Base-by-base conservation (phyloP, 53 echinoderm and acorn worm genomes). In the Glandiceps talaboti region DNA sequence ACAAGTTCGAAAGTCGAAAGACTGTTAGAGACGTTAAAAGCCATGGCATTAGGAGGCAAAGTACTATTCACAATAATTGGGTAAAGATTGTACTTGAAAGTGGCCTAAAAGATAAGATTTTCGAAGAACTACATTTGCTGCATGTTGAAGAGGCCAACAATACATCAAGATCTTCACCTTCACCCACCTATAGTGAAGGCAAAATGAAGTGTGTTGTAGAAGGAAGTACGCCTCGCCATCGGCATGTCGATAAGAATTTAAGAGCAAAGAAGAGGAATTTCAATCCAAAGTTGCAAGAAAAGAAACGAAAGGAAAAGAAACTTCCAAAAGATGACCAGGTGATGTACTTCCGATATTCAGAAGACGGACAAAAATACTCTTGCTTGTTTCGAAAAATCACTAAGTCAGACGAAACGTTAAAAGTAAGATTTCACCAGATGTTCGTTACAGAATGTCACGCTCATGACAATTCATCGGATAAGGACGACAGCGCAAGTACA, bases 331-430 rank as follows among this genome's bases (percentile, higher is more conserved):
- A 74, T 77, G 87, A 83, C 25, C 80, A 80, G 27, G 83, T 87
- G 80, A 82, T 76, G n/a, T 87, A 83, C 32, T 87, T 87, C 32
- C 83, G 80, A 73, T 87, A 87, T 77, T 80, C 31, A 64, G 64
- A 64, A 26, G 87, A 87, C 76, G 87, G 87, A 27, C 45, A 64
- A 29, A 83, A 83, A 30, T 87, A 83, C 45, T 31, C 83, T 29
- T 84, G 87, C 76, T 76, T 83, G 1, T 79, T 79, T 26, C 75
- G 77, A 1, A 83, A 83, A 26, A 85, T 85, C 20, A 45, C 6
- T 12, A 20, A 45, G 20, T 45, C 64, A 45, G 64, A n/a, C n/a
- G n/a, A n/a, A n/a, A n/a, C n/a, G n/a, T n/a, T n/a, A n/a, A n/a
- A n/a, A n/a, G n/a, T n/a, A n/a, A n/a, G n/a, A n/a, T n/a, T n/a